Conservation (phyloP, 1,140 invertebrate species). For the Leptinotarsa texana region DNA sequence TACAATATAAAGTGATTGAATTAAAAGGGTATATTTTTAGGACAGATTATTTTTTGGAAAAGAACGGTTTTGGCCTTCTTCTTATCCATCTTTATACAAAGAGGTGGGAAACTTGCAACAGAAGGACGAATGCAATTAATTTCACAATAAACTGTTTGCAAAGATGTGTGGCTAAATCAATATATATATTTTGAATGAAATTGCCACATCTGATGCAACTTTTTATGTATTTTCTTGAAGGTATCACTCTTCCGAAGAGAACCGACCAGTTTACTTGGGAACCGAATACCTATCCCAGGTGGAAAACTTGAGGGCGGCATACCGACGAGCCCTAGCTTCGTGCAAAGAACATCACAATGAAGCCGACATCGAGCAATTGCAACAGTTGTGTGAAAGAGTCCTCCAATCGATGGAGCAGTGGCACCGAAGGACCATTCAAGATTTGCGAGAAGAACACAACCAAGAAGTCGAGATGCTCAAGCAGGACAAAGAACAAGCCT, state of each 20-base stretch:
- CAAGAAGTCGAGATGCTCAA: conserved; percentile 73
- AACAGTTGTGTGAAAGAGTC: conserved; percentile 83
- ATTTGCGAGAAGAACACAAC: conserved; percentile 83
- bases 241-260: conserved; percentile 39
- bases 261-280: conserved; percentile 60
- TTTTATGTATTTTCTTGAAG: not conserved
- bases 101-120: too few relatives aligned
- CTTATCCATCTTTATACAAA: too few relatives aligned
- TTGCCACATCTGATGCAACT: not conserved
- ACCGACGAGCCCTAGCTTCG: conserved; percentile 66
- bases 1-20: too few relatives aligned
- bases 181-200: not conserved
- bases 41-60: too few relatives aligned
- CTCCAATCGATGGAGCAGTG: conserved; percentile 85
- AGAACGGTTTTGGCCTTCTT: too few relatives aligned
- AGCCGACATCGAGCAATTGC: conserved; percentile 83
- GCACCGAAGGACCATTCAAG: conserved; percentile 79
- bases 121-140: too few relatives aligned
- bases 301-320: conserved; percentile 72
- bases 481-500: conserved; percentile 81
- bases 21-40: too few relatives aligned
- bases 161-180: too few relatives aligned
- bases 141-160: too few relatives aligned
- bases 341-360: conserved; percentile 79
- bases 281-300: conserved; percentile 78